Base-by-base conservation (phyloP, 1,140 invertebrate genomes). In the Conus betulinus region DNA sequence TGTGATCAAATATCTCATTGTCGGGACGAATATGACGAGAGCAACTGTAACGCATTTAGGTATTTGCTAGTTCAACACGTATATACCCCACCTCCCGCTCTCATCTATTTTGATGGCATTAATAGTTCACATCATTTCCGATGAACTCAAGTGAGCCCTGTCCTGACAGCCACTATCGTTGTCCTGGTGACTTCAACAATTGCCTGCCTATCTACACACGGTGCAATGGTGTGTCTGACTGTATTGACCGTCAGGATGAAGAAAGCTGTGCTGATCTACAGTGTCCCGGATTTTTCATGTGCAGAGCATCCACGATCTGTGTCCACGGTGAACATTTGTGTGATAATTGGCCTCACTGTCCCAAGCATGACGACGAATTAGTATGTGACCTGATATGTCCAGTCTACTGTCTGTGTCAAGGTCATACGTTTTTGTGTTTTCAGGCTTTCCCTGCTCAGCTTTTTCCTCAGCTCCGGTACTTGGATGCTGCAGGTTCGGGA, bases 381-480 rank as follows among this genome's bases (percentile, higher is more conserved):
- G 74, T 88, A 17, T 91, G 87, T 76, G n/a, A 87, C n/a, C 10
- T 57, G 5, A 55, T 10, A 3, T 87, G 85, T 25, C 85, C 85
- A 94, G 91, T 53, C 93, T 71, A 27, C 25, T 91, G 88, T 57
- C 23, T 76, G 11, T 91, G 87, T 63, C 55, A 60, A 53, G 87
- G 79, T 67, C 39, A 23, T 15, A n/a, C 85, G 4, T 60, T 88
- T 52, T 51, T 55, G 6, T 89, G 88, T 27, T 3, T 23, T 20
- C 39, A 84, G 25, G 15, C 67, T 23, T 25, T 88, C 20, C 25
- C 51, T 17, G 17, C 51, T 6, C 39, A 20, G 8, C 17, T 51
- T 15, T 82, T 87, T 57, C 60, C 55, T 23, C 39, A 71, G 13
- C n/a, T 87, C 3, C 85, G 85, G n/a, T 87, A 55, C 53, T 11